Evolutionary conservation across 2,797 vertebrate genomes (phyloP).

Genomic region (Balearica regulorum): DNA sequence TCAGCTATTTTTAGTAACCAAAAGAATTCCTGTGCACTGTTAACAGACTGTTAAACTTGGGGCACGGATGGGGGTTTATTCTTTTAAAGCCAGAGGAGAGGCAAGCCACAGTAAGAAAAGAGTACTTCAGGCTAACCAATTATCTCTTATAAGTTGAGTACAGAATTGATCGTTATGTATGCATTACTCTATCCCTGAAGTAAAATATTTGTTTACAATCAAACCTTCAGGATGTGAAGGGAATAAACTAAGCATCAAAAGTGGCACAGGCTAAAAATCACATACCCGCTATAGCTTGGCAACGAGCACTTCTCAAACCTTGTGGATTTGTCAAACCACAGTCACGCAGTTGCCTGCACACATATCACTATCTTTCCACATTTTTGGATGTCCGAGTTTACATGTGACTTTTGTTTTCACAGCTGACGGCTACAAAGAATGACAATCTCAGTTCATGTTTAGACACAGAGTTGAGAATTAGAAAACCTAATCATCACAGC

Average conservation of each 20-base stretch:
- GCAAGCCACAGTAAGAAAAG: not conserved
- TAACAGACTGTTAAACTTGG: not conserved
- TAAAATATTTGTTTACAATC: not conserved
- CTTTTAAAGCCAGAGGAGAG: not conserved
- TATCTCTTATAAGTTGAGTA: not conserved
- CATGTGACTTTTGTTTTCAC: not conserved
- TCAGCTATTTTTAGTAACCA: not conserved
- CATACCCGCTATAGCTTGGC: not conserved
- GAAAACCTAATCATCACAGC: not conserved
- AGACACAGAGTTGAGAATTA: not conserved
- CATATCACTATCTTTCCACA: not conserved
- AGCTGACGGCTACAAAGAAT: not conserved
- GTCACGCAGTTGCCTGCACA: not conserved
- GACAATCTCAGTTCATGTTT: not conserved
- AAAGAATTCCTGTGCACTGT: not conserved
- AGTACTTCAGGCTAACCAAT: not conserved
- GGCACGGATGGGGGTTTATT: not conserved
- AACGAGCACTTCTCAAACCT: not conserved
- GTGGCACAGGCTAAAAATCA: not conserved
- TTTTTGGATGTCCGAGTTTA: not conserved
- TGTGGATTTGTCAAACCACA: not conserved
- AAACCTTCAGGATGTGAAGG: not conserved
- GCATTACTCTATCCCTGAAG: not conserved
- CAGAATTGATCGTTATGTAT: not conserved
- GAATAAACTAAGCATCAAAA: not conserved